Percentiles rank a stretch among this genome's conserved stretches.
Conservation (phyloP, 2,797 vertebrate genomes). For the Xiphophorus birchmanni region DNA sequence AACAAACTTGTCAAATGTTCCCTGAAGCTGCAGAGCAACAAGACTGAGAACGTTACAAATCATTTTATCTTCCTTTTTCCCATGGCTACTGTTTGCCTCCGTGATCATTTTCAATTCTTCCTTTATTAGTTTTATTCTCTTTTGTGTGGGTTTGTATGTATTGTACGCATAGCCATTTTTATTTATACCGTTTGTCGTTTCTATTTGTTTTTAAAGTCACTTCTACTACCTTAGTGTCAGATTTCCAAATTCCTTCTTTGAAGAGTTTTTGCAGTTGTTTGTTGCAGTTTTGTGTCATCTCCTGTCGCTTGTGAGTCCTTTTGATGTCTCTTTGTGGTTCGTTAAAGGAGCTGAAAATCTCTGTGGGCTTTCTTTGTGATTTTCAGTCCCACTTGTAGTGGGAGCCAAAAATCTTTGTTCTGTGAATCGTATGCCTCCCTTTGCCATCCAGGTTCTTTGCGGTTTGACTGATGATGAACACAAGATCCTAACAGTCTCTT, state of each 20-base stretch:
- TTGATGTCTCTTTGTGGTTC: neutral
- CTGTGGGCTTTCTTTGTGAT: neutral
- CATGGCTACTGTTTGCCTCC: neutral
- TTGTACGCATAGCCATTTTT: neutral
- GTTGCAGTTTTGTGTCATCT: constrained; percentile 7
- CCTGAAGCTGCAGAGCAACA: neutral
- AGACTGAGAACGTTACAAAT: neutral
- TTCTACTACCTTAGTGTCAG: neutral
- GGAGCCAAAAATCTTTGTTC: neutral
- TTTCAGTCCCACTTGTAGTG: neutral
- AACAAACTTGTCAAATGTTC: constrained; percentile 3
- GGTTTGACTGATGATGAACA: neutral
- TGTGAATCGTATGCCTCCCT: neutral
- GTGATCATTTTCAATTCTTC: neutral
- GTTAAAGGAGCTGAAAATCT: neutral
- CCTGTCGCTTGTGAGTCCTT: neutral
- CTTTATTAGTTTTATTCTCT: neutral
- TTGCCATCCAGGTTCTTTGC: neutral
- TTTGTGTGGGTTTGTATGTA: neutral
- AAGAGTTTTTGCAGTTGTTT: neutral
- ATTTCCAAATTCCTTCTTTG: neutral
- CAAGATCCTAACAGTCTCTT: no score
- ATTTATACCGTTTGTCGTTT: neutral
- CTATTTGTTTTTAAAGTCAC: neutral
- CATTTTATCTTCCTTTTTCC: neutral